Base-by-base conservation (phyloP, 2,888 invertebrate species). In the Philereme transversata region DNA sequence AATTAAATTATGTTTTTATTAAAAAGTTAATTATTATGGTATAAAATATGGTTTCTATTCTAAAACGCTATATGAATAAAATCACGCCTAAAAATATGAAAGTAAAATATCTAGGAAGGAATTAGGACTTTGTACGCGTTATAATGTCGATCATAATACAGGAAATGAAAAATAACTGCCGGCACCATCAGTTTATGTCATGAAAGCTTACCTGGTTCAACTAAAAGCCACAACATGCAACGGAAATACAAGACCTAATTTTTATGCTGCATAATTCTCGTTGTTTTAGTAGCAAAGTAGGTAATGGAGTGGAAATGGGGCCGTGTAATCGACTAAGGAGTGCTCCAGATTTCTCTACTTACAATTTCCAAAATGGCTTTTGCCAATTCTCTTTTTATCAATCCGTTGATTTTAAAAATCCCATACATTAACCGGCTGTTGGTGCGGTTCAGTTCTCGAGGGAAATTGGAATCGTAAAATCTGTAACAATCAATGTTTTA, bases 121-220 rank as follows among this genome's bases (percentile, higher is more conserved):
- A 38, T 47, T 44, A 47, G 38, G 35, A 7, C 5, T 60, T 64
- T 10, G 58, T 34, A 40, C 41, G 35, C 47, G 51, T 53, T 58
- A 33, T 55, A 60, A 68, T 75, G 76, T 65, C 79, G 72, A 68
- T 78, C 76, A 71, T 65, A 70, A 72, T 72, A 69, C 59, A 52
- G 67, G 66, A 71, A 77, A 74, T 72, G 67, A 71, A 71, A 77
- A 78, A 71, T 72, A 71, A 68, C 68, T 53, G 69, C 66, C 47
- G 60, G 49, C 60, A 34, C 50, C 49, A 62, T 58, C 58, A 58
- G 51, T 62, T 73, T 63, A 69, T 64, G 64, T 69, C 63, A 61
- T 51, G 50, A 57, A 22, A 67, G 71, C 72, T 71, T 74, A 75
- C 65, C 67, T 66, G 68, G 65, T 68, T 68, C 70, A 68, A 65